Conservation (phyloP, 2,888 invertebrate genomes). For the Acleris laterana region DNA sequence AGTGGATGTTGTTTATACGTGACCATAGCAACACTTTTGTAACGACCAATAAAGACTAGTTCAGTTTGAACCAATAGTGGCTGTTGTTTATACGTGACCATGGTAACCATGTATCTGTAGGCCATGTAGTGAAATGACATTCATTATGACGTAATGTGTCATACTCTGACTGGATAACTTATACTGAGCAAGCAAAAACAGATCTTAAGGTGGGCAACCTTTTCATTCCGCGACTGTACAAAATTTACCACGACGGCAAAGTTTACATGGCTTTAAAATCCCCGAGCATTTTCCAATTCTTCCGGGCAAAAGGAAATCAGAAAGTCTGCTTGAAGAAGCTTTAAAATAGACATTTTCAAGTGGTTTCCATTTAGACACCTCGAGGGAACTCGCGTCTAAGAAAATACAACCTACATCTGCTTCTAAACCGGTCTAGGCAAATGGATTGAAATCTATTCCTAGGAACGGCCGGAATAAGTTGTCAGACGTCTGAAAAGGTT, state of each 20-base stretch:
- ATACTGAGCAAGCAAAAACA: too few species aligned
- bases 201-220: too few species aligned
- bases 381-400: constrained; percentile 13
- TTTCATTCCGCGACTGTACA: background rate
- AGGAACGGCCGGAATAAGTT: constrained; percentile 25
- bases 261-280: background rate
- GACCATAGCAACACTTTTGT: too few species aligned
- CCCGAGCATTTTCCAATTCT: background rate
- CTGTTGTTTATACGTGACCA: too few species aligned
- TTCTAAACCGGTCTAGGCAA: constrained; percentile 28
- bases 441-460: constrained; percentile 37
- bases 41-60: too few species aligned
- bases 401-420: constrained; percentile 29
- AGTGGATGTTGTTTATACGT: too few species aligned
- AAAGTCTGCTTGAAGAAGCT: background rate
- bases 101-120: too few species aligned
- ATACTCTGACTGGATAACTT: too few species aligned
- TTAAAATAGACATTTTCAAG: constrained; percentile 1
- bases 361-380: constrained; percentile 20
- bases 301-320: background rate
- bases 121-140: too few species aligned
- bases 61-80: too few species aligned
- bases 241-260: background rate
- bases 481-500: constrained; percentile 28
- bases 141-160: too few species aligned